phyloP scores from a whole-genome alignment of 2,113 vertebrate species.

The Ophthalmolycus amberensis region DNA sequence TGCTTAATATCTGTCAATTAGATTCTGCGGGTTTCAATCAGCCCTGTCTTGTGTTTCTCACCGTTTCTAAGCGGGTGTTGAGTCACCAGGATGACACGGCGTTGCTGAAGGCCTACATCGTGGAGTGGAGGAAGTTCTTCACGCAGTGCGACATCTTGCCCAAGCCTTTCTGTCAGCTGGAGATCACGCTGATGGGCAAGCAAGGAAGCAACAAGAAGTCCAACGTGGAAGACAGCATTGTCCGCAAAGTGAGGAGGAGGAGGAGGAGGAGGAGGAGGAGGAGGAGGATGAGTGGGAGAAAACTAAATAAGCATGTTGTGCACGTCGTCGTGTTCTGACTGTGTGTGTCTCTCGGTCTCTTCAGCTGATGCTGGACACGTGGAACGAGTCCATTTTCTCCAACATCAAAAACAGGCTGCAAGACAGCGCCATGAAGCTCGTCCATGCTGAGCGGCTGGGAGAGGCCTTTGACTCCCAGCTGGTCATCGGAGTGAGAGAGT shows the following conservation, averaged over 20 bases:
- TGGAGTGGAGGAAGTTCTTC: slow-evolving; percentile 96
- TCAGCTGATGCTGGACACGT: slow-evolving; percentile 97
- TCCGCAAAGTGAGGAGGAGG: slow-evolving; percentile 88
- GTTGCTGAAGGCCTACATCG: slow-evolving; percentile 97
- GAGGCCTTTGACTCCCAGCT: slow-evolving; percentile 99
- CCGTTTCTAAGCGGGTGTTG: slow-evolving; percentile 89
- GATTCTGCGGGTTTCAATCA: background rate
- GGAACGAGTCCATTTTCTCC: slow-evolving; percentile 99
- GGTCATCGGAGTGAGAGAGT: slow-evolving; percentile 97
- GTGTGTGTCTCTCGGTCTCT: background rate
- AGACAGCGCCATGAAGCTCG: slow-evolving; percentile 98
- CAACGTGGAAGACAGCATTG: slow-evolving; percentile 97
- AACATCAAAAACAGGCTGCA: slow-evolving; percentile 98
- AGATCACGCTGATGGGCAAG: slow-evolving; percentile 96
- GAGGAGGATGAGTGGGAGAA: background rate
- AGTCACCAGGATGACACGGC: slow-evolving; percentile 98
- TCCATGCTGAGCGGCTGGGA: slow-evolving; percentile 95
- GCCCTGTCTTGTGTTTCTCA: slow-evolving; percentile 8
- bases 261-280: background rate
- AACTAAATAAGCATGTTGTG: background rate
- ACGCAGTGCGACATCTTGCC: slow-evolving; percentile 88
- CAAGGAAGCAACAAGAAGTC: slow-evolving; percentile 98
- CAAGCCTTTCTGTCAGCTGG: slow-evolving; percentile 93
- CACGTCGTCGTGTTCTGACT: background rate
- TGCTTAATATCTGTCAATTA: background rate